Evolutionary conservation across 2,888 invertebrate species (phyloP).

Genomic region (Halictus quadricinctus): DNA sequence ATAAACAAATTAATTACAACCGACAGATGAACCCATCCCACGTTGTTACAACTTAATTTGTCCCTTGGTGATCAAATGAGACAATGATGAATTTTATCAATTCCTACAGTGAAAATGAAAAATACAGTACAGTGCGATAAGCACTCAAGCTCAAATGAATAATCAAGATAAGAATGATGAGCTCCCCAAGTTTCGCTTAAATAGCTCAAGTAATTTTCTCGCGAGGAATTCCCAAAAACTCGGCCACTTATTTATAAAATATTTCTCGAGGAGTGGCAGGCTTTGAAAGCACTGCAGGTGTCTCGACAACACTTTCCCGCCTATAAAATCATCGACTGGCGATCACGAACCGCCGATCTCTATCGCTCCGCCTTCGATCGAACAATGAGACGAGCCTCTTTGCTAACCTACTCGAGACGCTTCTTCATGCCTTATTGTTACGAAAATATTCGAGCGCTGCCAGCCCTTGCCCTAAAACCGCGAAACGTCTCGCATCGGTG

Average conservation of each 20-base stretch:
- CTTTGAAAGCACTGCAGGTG: neutral
- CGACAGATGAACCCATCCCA: neutral
- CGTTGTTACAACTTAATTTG: neutral
- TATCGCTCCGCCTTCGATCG: constrained; percentile 26
- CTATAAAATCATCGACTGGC: constrained; percentile 28
- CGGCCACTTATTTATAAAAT: neutral
- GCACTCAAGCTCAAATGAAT: neutral
- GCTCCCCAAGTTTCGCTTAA: neutral
- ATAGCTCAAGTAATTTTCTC: neutral
- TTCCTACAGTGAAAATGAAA: too few relatives aligned
- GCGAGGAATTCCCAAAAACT: neutral
- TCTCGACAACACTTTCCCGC: neutral
- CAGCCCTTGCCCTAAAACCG: constrained; percentile 11
- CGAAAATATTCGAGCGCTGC: constrained; percentile 26
- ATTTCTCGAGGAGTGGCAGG: neutral
- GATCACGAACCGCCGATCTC: constrained; percentile 29
- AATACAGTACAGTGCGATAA: too few relatives aligned
- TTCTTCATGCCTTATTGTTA: constrained; percentile 48
- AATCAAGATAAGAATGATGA: neutral
- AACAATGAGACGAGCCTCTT: constrained; percentile 58
- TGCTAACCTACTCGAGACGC: constrained; percentile 56
- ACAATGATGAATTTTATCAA: neutral
- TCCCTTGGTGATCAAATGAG: neutral
- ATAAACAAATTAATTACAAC: constrained; percentile 15
- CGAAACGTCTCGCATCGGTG: neutral